phyloP scores from a whole-genome alignment of 2,113 vertebrate genomes.

The Cacatua alba region DNA sequence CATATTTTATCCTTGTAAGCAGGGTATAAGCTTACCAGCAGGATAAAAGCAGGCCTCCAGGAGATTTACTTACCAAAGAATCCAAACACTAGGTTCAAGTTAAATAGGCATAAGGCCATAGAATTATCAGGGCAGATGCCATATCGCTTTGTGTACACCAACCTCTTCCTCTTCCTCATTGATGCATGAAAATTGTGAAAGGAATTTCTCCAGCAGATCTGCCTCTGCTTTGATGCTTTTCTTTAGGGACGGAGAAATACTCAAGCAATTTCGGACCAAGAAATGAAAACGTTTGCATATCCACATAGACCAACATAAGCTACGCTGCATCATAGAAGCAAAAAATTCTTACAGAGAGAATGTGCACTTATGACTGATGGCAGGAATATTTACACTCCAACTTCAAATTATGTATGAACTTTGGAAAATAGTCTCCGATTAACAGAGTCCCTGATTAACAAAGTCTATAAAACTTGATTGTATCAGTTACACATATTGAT shows the following conservation, averaged over 20 bases:
- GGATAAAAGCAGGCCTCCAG: not conserved
- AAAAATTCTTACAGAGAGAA: not conserved
- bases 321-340: not conserved
- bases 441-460: not conserved
- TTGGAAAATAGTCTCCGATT: not conserved
- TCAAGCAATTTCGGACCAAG: slow-evolving; percentile 13
- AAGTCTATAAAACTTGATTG: not conserved
- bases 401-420: not conserved
- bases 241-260: slow-evolving; percentile 32
- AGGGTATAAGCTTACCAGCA: not conserved
- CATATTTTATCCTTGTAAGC: not conserved
- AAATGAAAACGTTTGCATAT: not conserved
- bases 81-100: slow-evolving; percentile 11
- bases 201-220: slow-evolving; percentile 35
- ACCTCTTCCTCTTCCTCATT: not conserved
- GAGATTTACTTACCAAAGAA: slow-evolving; percentile 51
- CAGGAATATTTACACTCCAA: not conserved
- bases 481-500: not conserved
- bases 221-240: slow-evolving; percentile 32
- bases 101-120: slow-evolving; percentile 3
- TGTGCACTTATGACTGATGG: not conserved
- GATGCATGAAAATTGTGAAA: slow-evolving; percentile 11
- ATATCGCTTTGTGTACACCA: slow-evolving; percentile 14
- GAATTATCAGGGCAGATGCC: slow-evolving; percentile 13
- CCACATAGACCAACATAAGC: not conserved